Conservation (phyloP, 2,113 vertebrate genomes). For the Lasiurus cinereus region DNA sequence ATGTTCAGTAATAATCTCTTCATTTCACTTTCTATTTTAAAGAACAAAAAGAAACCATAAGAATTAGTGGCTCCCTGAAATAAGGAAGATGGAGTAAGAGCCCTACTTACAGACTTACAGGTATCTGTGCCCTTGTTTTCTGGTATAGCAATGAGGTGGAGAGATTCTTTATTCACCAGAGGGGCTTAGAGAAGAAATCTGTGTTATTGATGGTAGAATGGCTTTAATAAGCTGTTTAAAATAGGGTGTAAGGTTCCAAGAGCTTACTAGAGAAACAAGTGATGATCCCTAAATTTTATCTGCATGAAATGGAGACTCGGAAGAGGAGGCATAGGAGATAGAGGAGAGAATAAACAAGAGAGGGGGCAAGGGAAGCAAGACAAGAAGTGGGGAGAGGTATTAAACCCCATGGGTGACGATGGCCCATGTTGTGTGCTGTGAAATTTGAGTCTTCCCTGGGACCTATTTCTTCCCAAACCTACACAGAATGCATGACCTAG, state of each 20-base stretch:
- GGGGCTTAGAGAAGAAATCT: not conserved
- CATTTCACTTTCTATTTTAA: not conserved
- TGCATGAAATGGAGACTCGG: not conserved
- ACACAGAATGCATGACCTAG: accelerated
- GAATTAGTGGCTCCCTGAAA: not conserved
- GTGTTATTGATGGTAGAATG: not conserved
- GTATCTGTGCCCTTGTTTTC: not conserved
- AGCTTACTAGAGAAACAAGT: not conserved
- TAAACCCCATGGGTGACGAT: accelerated
- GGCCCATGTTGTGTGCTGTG: no score
- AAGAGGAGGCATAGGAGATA: not conserved
- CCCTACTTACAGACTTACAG: not conserved
- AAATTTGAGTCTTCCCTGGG: not conserved
- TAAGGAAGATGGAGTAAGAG: not conserved
- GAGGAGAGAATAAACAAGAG: not conserved
- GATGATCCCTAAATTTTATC: not conserved
- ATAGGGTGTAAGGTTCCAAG: not conserved
- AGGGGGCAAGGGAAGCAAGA: no score
- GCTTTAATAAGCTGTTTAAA: not conserved
- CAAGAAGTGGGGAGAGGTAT: accelerated
- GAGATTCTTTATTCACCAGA: not conserved
- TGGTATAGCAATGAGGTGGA: not conserved
- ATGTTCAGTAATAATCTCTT: not conserved
- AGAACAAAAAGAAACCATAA: not conserved
- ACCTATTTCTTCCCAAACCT: not conserved